Conservation (phyloP, 2,113 vertebrate genomes). For the Centropristis striata region DNA sequence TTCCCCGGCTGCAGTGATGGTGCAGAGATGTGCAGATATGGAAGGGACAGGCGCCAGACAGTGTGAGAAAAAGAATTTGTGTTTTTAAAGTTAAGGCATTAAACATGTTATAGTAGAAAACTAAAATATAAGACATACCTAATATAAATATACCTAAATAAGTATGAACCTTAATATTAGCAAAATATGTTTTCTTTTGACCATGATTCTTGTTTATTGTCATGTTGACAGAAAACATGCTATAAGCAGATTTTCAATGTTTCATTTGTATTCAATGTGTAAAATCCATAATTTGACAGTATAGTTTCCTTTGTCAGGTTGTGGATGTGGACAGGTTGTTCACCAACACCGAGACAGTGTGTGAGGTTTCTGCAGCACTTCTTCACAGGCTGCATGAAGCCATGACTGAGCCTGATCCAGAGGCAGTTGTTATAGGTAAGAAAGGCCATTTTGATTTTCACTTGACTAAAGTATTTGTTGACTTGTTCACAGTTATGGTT, state of each 20-base stretch:
- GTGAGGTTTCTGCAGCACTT: constrained; percentile 92
- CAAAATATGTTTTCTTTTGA: too few species aligned
- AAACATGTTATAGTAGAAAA: too few species aligned
- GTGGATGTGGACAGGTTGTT: constrained; percentile 95
- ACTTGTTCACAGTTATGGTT: not conserved
- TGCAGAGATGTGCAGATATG: too few species aligned
- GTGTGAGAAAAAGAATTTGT: not conserved
- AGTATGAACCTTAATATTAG: too few species aligned
- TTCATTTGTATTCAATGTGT: not conserved
- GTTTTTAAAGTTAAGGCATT: too few species aligned
- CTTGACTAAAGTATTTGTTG: not conserved
- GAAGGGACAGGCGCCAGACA: too few species aligned
- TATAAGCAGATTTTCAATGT: not conserved
- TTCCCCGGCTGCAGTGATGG: too few species aligned
- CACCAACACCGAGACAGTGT: constrained; percentile 95
- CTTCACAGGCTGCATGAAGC: constrained; percentile 90
- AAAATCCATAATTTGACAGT: not conserved
- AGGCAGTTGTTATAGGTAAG: constrained; percentile 92
- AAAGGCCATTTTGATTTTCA: not conserved
- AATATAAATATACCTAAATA: too few species aligned
- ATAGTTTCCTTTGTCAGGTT: constrained; percentile 78
- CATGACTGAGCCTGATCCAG: constrained; percentile 89
- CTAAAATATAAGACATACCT: too few species aligned
- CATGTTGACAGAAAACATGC: not conserved
- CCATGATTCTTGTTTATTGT: not conserved